Evolutionary conservation across 2,797 vertebrate genomes (phyloP), one percentile per base, ranked within the genome.

Genomic region (Microctenopoma lineatum): DNA sequence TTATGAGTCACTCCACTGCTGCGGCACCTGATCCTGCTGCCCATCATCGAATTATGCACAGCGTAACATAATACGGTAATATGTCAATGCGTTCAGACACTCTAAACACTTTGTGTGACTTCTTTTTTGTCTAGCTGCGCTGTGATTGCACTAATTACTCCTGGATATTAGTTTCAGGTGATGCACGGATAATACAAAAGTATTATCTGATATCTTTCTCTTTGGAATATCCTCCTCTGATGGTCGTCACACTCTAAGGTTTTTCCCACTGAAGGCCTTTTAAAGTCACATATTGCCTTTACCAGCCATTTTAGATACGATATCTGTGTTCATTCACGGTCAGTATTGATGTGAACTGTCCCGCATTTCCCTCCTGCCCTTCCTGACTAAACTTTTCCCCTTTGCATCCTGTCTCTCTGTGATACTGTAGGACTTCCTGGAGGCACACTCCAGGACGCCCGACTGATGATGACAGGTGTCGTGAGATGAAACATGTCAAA

Each of bases 391-490:
- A 55, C 50, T 29, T 57, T 27, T 39, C 41, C 41, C 26, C 51
- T 77, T 68, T 69, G 56, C 77, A 66, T 79, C 11, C 11, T 44
- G 55, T 68, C 75, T 53, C 45, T 51, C 57, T 73, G 68, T 73
- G 68, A 59, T 36, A 42, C 61, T 70, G 77, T 56, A 62, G 55
- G 73, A 80, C 66, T 58, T 83, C 87, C 83, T 55, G 70, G 44
- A 62, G 59, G 47, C 50, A 7, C 62, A 3, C 86, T 26, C 29
- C 55, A 38, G 81, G 84, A 69, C 59, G 46, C 18, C 41, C 34
- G 34, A 36, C 29, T 59, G 62, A 77, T 76, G 84, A 87, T 84
- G 68, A 89, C 80, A 86, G 75, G 71, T 82, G 76, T 85, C 78
- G 66, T 76, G 66, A 84, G 50, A 66, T 73, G 68, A 84, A 54